Evolutionary conservation across 1,140 invertebrate species (phyloP).

Genomic region (Patella vulgata): DNA sequence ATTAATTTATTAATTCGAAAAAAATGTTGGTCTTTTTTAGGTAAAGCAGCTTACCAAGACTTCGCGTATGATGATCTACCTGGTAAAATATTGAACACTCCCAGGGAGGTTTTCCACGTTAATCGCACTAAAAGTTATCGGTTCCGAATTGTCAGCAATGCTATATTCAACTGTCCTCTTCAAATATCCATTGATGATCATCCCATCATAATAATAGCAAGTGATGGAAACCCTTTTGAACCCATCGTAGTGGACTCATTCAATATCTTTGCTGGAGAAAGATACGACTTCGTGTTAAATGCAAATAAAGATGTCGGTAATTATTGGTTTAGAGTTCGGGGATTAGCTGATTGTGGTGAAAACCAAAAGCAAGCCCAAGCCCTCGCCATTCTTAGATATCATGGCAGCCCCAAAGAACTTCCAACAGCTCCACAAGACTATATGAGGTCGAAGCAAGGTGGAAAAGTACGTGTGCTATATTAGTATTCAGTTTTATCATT

Average conservation of each 20-base stretch:
- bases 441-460: slow-evolving; percentile 66
- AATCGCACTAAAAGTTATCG: slow-evolving; percentile 30
- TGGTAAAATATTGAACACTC: slow-evolving; percentile 1
- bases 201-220: slow-evolving; percentile 73
- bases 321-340: slow-evolving; percentile 86
- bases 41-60: no score
- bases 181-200: slow-evolving; percentile 77
- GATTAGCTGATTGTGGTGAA: slow-evolving; percentile 82
- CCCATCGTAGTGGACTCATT: slow-evolving; percentile 71
- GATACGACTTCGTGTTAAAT: slow-evolving; percentile 83
- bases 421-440: slow-evolving; percentile 75
- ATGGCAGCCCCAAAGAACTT: slow-evolving; percentile 30
- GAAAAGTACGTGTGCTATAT: slow-evolving; percentile 35
- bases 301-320: slow-evolving; percentile 76
- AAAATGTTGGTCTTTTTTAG: no score
- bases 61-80: not conserved
- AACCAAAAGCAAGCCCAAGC: slow-evolving; percentile 82
- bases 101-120: slow-evolving; percentile 34
- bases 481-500: not conserved
- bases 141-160: slow-evolving; percentile 48
- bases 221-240: slow-evolving; percentile 82
- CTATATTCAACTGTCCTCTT: slow-evolving; percentile 38
- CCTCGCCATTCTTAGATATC: slow-evolving; percentile 70
- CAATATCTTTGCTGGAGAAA: slow-evolving; percentile 41
- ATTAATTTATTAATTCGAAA: no score